Conservation (phyloP, 1,140 invertebrate species). For the Ips nitidus region DNA sequence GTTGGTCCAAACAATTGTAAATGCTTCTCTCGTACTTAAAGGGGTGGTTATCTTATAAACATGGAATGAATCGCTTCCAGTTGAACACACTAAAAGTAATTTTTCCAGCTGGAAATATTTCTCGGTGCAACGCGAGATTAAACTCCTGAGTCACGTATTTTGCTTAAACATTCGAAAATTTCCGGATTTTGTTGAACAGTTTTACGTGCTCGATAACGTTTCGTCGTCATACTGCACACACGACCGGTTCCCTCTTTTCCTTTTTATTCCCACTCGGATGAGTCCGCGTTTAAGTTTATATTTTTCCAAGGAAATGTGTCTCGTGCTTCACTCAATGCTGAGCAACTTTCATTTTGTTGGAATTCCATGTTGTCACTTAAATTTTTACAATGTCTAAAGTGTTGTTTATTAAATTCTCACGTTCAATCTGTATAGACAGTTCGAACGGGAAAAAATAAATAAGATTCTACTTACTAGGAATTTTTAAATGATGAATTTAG, state of each 20-base stretch:
- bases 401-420: too few species aligned
- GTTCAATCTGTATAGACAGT: too few species aligned
- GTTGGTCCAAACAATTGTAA: too few species aligned
- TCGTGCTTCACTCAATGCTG: neutral
- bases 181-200: constrained; percentile 15
- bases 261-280: constrained; percentile 22
- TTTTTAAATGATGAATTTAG: too few species aligned
- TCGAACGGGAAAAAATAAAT: too few species aligned
- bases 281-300: constrained; percentile 9
- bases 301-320: constrained; percentile 8
- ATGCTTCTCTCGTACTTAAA: too few species aligned
- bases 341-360: too few species aligned
- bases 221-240: constrained; percentile 17
- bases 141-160: constrained; percentile 23
- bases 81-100: constrained; percentile 5
- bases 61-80: constrained; percentile 13
- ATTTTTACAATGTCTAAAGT: too few species aligned
- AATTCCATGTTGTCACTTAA: too few species aligned
- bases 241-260: constrained; percentile 17
- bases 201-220: constrained; percentile 23
- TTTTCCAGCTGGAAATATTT: constrained; percentile 18
- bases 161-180: constrained; percentile 28
- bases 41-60: too few species aligned
- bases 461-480: too few species aligned
- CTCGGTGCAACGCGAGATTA: constrained; percentile 6